Conservation (phyloP, 2,113 vertebrate genomes). For the Macaca nemestrina region DNA sequence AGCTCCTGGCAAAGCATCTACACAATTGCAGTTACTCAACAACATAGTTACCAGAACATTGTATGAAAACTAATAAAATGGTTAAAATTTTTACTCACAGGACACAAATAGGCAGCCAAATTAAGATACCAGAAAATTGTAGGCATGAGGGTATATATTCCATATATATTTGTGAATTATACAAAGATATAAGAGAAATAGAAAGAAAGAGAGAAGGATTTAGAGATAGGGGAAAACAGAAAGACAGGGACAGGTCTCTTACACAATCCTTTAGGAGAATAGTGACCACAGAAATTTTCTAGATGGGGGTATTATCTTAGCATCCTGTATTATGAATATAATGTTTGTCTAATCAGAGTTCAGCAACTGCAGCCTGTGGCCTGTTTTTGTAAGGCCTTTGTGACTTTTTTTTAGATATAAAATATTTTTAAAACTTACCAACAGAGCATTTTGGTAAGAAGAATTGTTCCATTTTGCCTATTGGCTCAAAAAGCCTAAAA, state of each 20-base stretch:
- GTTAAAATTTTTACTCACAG: not conserved
- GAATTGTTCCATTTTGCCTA: not conserved
- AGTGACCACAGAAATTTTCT: not conserved
- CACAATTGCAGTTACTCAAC: not conserved
- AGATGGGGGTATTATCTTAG: not conserved
- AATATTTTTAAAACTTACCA: not conserved
- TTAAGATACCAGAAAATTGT: conserved; percentile 6
- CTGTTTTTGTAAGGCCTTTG: not conserved
- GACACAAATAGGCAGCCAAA: not conserved
- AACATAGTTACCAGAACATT: not conserved
- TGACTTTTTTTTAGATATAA: not conserved
- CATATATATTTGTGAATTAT: not conserved
- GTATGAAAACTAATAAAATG: not conserved
- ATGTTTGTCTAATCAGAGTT: not conserved
- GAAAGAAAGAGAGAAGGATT: not conserved
- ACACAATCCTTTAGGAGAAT: not conserved
- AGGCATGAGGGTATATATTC: not conserved
- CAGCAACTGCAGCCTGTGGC: not conserved
- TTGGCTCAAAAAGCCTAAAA: not conserved
- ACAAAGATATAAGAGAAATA: not conserved
- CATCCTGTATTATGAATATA: not conserved
- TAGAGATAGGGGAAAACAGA: not conserved
- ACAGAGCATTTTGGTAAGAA: not conserved
- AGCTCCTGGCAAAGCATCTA: not conserved
- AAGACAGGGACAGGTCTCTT: not conserved